Evolutionary conservation across 2,888 invertebrate species (phyloP).

Genomic region (Yponomeuta evonymella): DNA sequence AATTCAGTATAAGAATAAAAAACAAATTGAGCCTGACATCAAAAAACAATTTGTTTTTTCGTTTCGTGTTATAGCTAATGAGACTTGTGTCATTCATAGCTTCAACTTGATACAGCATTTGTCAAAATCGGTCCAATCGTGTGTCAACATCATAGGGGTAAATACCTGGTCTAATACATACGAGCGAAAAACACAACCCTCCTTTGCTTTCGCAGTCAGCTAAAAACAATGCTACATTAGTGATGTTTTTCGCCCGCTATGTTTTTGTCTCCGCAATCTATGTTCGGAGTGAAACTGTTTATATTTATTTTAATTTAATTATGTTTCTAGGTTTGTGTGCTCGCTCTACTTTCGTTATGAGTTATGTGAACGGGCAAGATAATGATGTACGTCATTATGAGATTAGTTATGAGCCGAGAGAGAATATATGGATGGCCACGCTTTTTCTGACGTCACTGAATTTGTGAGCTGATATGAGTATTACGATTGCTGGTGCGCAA

Average conservation of each 20-base stretch:
- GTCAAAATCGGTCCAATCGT: no score
- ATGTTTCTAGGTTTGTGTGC: slow-evolving; percentile 3
- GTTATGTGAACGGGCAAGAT: slow-evolving; percentile 3
- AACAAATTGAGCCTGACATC: no score
- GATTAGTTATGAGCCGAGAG: background rate
- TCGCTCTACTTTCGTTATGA: slow-evolving; percentile 6
- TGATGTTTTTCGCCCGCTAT: background rate
- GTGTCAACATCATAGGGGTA: no score
- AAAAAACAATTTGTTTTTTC: no score
- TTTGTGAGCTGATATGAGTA: background rate
- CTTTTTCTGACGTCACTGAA: background rate
- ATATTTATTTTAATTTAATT: slow-evolving; percentile 13
- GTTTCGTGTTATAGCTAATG: no score
- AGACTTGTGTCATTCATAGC: no score
- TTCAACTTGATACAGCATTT: no score
- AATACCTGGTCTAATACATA: no score
- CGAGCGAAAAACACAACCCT: no score
- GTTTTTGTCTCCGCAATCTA: background rate
- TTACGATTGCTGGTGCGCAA: no score
- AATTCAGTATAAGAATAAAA: no score
- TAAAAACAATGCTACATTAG: background rate
- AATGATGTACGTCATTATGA: slow-evolving; percentile 1
- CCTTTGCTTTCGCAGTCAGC: background rate
- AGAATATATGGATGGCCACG: background rate
- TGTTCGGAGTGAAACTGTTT: background rate